Conservation (phyloP, 2,888 invertebrate genomes). For the Cataglyphis albicans region DNA sequence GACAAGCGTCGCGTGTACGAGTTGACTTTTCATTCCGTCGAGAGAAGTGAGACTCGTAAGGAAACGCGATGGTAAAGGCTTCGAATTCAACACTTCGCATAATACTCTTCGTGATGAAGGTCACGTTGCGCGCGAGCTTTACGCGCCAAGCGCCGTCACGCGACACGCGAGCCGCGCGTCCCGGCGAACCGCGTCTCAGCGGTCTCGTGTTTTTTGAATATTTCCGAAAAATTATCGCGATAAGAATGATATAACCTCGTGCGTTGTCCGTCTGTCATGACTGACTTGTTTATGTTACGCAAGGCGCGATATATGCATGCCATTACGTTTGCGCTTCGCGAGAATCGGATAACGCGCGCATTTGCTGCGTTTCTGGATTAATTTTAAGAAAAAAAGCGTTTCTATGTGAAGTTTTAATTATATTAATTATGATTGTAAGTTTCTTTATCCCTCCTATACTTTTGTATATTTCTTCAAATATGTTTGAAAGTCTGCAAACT, state of each 20-base stretch:
- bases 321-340: background rate
- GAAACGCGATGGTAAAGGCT: background rate
- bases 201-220: background rate
- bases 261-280: background rate
- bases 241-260: conserved; percentile 16
- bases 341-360: background rate
- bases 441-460: background rate
- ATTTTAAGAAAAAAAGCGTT: conserved; percentile 1
- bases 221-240: background rate
- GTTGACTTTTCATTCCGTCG: background rate
- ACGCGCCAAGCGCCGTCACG: conserved; percentile 42
- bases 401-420: background rate
- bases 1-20: background rate
- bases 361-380: background rate
- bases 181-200: background rate
- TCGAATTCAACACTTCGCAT: background rate
- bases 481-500: background rate
- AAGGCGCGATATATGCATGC: background rate
- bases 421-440: background rate
- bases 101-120: conserved; percentile 22
- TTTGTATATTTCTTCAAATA: background rate
- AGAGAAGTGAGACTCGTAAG: background rate
- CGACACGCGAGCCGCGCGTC: conserved; percentile 5
- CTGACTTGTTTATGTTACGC: background rate
- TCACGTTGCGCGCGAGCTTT: conserved; percentile 31